A percentile compares a stretch with the other conserved stretches of the same genome.
Evolutionary conservation across 2,113 vertebrate species (phyloP).

Genomic region (Myrmecophaga tridactyla): DNA sequence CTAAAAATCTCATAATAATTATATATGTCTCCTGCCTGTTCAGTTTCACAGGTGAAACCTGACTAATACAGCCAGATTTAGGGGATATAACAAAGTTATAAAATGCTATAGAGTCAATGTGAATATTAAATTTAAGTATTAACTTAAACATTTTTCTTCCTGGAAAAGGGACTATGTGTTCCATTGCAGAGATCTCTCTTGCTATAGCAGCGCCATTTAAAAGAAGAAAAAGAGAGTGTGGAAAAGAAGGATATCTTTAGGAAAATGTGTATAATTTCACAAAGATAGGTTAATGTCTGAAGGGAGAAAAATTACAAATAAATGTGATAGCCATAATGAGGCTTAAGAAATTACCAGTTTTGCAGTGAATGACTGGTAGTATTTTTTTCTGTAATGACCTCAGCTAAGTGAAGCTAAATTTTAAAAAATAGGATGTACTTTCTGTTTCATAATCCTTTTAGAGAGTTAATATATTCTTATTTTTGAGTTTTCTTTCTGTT

Average conservation of each 20-base stretch:
- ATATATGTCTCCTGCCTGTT: too few species aligned
- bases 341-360: conserved; percentile 13
- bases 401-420: not conserved
- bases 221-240: not conserved
- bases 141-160: conserved; percentile 18
- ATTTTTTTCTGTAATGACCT: not conserved
- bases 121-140: conserved; percentile 23
- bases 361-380: not conserved
- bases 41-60: too few species aligned
- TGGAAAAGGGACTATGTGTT: not conserved
- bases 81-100: conserved; percentile 6
- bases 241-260: not conserved
- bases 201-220: not conserved
- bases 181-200: not conserved
- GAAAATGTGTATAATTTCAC: conserved; percentile 2
- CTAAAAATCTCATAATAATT: too few species aligned
- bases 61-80: not conserved
- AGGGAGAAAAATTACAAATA: conserved; percentile 40
- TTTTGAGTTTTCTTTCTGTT: conserved; percentile 57
- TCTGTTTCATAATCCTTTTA: conserved; percentile 2
- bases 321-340: conserved; percentile 18
- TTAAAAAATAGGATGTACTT: conserved; percentile 15
- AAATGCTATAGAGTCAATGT: not conserved
- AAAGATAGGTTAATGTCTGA: not conserved
- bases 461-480: conserved; percentile 30